Evolutionary conservation across 2,113 vertebrate genomes (phyloP), one percentile per base, ranked within the genome.

Genomic region (Microcebus griseorufus): DNA sequence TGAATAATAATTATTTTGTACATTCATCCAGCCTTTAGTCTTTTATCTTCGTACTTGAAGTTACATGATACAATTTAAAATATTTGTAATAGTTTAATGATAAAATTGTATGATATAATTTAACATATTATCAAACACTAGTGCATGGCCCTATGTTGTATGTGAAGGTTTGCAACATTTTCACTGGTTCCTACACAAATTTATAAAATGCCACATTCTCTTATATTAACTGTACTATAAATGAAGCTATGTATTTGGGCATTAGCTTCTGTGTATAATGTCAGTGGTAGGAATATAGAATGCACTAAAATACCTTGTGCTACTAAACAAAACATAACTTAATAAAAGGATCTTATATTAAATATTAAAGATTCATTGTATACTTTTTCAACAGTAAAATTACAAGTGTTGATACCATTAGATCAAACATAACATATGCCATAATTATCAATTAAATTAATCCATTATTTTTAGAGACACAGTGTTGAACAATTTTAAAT

Each of bases 371-470:
- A 67, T 34, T 58, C 65, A 42, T 34, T 53, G 2, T 45, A 72
- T 64, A 70, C 2, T 76, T 70, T 58, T 93, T 34, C 32, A 70
- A 75, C 85, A 73, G 34, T 29, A 70, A 88, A 85, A 64, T n/a
- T 42, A 5, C 60, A 73, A 58, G 22, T 86, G 23, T 76, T 81
- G n/a, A 17, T 93, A 79, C 42, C 82, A 87, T 72, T 83, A 79
- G 48, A 72, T 42, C 80, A 90, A 72, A 48, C 45, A 27, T 69
- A 81, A 60, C 42, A 22, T 51, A 14, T 92, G 60, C n/a, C 55
- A 67, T n/a, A 83, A 73, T 96, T 94, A 65, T 81, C 80, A 58
- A 23, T 90, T 67, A 75, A 93, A 85, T 72, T 70, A 76, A 82
- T n/a, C 65, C 10, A 22, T 79, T 97, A 58, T 34, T 64, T 76